phyloP scores from a whole-genome alignment of 2,888 invertebrate genomes.

The Ennomos fuscantarius region DNA sequence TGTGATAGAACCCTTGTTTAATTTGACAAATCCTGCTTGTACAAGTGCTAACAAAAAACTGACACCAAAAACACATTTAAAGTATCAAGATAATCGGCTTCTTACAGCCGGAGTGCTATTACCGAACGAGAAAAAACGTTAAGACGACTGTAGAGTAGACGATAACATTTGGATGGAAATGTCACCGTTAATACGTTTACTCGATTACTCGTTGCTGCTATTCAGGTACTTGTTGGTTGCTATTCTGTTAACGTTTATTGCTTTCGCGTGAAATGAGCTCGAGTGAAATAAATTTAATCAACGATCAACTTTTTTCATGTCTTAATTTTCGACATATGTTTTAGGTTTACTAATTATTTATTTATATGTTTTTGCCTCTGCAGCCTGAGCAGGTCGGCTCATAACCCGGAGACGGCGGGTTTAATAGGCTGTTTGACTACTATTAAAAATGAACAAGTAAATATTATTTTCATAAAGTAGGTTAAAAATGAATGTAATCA shows the following conservation, averaged over 20 bases:
- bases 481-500: too few relatives aligned
- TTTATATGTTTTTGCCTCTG: too few relatives aligned
- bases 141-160: conserved; percentile 18
- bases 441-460: too few relatives aligned
- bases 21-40: not conserved
- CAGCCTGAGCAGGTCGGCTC: too few relatives aligned
- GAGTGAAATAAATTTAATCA: conserved; percentile 22
- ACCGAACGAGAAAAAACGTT: conserved; percentile 29
- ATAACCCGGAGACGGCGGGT: too few relatives aligned
- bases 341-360: too few relatives aligned
- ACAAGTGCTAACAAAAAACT: conserved; percentile 9
- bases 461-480: too few relatives aligned
- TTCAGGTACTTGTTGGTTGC: conserved; percentile 1
- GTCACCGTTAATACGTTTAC: conserved; percentile 26
- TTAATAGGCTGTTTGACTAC: too few relatives aligned
- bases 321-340: too few relatives aligned
- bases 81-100: conserved; percentile 23
- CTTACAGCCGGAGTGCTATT: conserved; percentile 22
- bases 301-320: conserved; percentile 10
- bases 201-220: conserved; percentile 4
- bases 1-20: not conserved
- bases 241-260: conserved; percentile 28
- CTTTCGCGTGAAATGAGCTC: conserved; percentile 21
- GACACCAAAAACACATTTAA: conserved; percentile 22
- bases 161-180: conserved; percentile 31